Base-by-base conservation (phyloP, 1,140 invertebrate genomes). In the Trichogramma pretiosum region DNA sequence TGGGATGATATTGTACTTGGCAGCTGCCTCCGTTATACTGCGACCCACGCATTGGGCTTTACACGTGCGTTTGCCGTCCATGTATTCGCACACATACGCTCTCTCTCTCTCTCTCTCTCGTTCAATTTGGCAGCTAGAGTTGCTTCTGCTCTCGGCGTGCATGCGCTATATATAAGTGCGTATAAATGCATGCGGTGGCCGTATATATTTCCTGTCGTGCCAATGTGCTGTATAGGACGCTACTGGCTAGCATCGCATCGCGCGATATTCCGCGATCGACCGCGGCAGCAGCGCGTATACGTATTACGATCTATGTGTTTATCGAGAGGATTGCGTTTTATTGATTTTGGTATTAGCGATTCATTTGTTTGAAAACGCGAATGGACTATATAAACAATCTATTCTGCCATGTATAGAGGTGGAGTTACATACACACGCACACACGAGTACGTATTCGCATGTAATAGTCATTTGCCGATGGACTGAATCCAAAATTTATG, bases 291-390 rank as follows among this genome's bases (percentile, higher is more conserved):
- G 3, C 28, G 19, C 3, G 28, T 28, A 28, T 11, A 28, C 24
- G 11, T 7, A 11, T 11, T 5, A 28, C 24, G 24, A 28, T 11
- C 24, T 5, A 28, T n/a, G n/a, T n/a, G n/a, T n/a, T n/a, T n/a
- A n/a, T n/a, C 24, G 24, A n/a, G 5, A 40, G 17, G 33, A 38
- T n/a, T 32, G 33, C 23, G 37, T 19, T 42, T 30, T 39, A 50
- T 50, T 50, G 48, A 50, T 50, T 50, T 50, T 44, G 14, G 40
- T 26, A 50, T 44, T 50, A 45, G 35, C 35, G 17, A 44, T 44
- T 44, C 42, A 44, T 50, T 44, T 50, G 18, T 18, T 26, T 23
- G 48, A 50, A 50, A 39, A 34, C 39, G 34, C 39, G 19, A n/a
- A n/a, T n/a, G n/a, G n/a, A n/a, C n/a, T n/a, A n/a, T n/a, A n/a